A percentile compares a stretch with the other conserved stretches of the same genome.
phyloP scores from a whole-genome alignment of 2,797 vertebrate genomes.

The Cichlasoma orientale region DNA sequence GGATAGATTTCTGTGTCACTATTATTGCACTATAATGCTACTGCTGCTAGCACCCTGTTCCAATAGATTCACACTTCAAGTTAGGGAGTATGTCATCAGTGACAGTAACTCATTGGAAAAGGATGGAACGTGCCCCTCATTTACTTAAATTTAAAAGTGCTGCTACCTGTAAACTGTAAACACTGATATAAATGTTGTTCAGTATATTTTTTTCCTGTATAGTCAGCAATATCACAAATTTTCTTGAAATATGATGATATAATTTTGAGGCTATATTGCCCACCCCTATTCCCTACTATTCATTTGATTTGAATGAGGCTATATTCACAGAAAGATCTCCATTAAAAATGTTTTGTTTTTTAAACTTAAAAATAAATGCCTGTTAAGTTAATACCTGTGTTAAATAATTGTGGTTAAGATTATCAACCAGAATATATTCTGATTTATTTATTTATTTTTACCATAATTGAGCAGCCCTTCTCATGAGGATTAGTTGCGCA shows the following conservation, averaged over 20 bases:
- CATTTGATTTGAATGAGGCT: background rate
- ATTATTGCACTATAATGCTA: background rate
- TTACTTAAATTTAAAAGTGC: background rate
- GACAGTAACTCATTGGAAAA: background rate
- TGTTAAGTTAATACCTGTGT: too few species aligned
- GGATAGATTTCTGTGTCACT: background rate
- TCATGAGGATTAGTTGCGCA: too few species aligned
- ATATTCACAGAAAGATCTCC: background rate
- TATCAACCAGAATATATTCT: too few species aligned
- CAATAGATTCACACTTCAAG: background rate
- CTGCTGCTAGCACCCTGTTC: background rate
- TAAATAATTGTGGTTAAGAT: too few species aligned
- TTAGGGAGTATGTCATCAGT: background rate
- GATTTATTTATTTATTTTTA: too few species aligned
- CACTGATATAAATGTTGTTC: background rate
- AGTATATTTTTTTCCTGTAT: background rate
- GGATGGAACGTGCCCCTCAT: background rate
- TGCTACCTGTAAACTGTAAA: background rate
- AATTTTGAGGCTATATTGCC: background rate
- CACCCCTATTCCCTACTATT: background rate
- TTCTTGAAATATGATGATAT: background rate
- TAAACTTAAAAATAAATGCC: background rate
- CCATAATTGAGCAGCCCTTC: too few species aligned
- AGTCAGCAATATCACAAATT: background rate
- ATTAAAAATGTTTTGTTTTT: background rate